Evolutionary conservation across 64 coral and sea anemone species (phyloP).

Genomic region (Pocillopora verrucosa): DNA sequence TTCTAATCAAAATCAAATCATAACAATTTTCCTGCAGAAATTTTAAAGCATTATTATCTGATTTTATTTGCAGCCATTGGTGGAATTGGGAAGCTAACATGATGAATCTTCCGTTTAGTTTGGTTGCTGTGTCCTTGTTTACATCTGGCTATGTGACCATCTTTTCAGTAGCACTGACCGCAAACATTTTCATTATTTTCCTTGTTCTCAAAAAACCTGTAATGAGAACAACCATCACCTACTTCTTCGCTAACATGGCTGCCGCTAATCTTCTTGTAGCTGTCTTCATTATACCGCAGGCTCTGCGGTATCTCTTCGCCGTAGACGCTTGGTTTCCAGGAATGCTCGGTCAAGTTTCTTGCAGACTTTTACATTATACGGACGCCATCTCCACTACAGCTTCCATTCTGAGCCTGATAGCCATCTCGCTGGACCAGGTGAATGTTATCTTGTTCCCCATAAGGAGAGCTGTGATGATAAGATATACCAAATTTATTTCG

Average conservation of each 20-base stretch:
- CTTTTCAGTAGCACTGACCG: background rate
- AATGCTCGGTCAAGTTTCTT: background rate
- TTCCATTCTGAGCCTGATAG: background rate
- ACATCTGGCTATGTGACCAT: background rate
- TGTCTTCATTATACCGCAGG: background rate
- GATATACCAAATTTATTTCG: background rate
- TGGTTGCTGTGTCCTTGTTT: background rate
- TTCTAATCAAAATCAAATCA: background rate
- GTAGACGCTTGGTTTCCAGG: background rate
- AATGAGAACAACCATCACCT: constrained; percentile 1
- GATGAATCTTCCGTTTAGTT: constrained; percentile 4
- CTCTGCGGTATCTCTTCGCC: background rate
- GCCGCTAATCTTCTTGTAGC: background rate
- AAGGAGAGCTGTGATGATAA: background rate
- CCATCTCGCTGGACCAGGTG: constrained; percentile 11
- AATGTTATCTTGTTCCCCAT: constrained; percentile 10
- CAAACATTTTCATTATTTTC: constrained; percentile 19
- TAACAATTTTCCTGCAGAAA: background rate
- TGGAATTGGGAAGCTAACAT: no score
- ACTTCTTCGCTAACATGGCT: constrained; percentile 3
- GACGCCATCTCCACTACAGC: background rate
- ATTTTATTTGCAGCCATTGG: background rate
- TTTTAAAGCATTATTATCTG: no score
- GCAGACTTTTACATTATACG: background rate
- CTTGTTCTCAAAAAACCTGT: background rate